Evolutionary conservation across 2,888 invertebrate species (phyloP).

Genomic region (Hipparchia sbordonii): DNA sequence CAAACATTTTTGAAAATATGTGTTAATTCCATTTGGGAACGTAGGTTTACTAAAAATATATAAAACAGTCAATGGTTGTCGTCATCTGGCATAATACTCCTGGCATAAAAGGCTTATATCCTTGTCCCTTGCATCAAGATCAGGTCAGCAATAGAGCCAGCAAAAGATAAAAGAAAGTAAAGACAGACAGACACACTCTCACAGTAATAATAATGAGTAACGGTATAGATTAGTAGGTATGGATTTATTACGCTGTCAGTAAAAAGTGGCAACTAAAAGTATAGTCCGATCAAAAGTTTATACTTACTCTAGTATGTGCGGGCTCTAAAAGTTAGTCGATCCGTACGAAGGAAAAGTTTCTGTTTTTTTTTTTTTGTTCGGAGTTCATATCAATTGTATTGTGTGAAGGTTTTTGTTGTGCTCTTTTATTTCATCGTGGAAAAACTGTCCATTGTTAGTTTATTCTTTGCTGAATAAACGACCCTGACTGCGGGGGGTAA

Average conservation of each 20-base stretch:
- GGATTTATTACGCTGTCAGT: background rate
- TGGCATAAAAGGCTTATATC: too few species aligned
- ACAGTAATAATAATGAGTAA: background rate
- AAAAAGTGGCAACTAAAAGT: background rate
- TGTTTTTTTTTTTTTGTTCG: background rate
- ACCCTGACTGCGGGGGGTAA: background rate
- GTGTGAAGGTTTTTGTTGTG: slow-evolving; percentile 18
- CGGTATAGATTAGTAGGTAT: background rate
- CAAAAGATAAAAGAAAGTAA: too few species aligned
- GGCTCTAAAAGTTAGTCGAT: background rate
- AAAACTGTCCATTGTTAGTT: slow-evolving; percentile 20
- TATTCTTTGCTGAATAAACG: slow-evolving; percentile 18
- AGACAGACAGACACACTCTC: background rate
- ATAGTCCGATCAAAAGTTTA: background rate
- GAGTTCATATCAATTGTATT: slow-evolving; percentile 20
- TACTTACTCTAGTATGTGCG: background rate
- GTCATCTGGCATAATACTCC: too few species aligned
- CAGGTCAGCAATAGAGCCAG: too few species aligned
- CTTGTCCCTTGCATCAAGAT: too few species aligned
- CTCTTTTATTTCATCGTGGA: slow-evolving; percentile 14
- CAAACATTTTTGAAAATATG: too few species aligned
- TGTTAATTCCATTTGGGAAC: too few species aligned
- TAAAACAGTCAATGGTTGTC: too few species aligned
- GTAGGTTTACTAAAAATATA: too few species aligned
- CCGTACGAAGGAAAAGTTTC: slow-evolving; percentile 5